Percentiles rank a stretch among this genome's conserved stretches.
These are phyloP conservation scores for Ferdinandea cuprea DNA, from an alignment of 2,888 invertebrate genomes.

Conservation along the genomic window DNA sequence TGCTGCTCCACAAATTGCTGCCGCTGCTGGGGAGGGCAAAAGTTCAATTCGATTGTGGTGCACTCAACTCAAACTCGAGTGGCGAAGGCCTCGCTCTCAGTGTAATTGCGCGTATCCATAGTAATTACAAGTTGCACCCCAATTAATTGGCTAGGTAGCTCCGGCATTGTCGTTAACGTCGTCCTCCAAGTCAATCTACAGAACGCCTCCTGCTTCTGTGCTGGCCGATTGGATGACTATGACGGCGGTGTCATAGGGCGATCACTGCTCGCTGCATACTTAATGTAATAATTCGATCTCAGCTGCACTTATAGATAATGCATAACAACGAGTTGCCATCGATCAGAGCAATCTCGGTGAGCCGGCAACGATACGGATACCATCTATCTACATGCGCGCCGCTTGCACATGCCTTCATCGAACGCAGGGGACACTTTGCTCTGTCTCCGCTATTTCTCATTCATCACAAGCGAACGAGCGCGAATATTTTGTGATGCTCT, in stretches of 20 bases:
- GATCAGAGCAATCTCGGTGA: constrained; percentile 67
- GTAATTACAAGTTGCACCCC: constrained; percentile 67
- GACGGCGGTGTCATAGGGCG: constrained; percentile 64
- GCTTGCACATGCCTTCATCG: not conserved
- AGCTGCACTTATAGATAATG: constrained; percentile 61
- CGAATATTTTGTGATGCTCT: constrained; percentile 60
- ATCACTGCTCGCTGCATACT: constrained; percentile 58
- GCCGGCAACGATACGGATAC: constrained; percentile 53
- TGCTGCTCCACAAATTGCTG: constrained; percentile 34
- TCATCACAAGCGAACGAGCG: constrained; percentile 64
- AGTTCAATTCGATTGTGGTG: constrained; percentile 51
- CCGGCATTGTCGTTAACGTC: constrained; percentile 45
- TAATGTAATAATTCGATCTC: constrained; percentile 70
- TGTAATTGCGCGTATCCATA: constrained; percentile 55
- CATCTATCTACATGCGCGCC: constrained; percentile 52
- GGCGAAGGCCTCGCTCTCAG: constrained; percentile 33
- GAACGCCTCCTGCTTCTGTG: constrained; percentile 62
- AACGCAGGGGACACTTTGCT: constrained; percentile 64
- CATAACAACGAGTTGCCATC: constrained; percentile 65
- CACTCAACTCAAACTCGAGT: not conserved
- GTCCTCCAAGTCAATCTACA: constrained; percentile 57
- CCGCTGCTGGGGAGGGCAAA: constrained; percentile 51
- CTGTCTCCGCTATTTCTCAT: constrained; percentile 53
- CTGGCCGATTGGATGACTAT: not conserved
- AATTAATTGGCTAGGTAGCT: constrained; percentile 59